Percentiles rank a stretch among this genome's conserved stretches.
phyloP scores from a whole-genome alignment of 2,888 invertebrate genomes.

The Pomacea canaliculata region DNA sequence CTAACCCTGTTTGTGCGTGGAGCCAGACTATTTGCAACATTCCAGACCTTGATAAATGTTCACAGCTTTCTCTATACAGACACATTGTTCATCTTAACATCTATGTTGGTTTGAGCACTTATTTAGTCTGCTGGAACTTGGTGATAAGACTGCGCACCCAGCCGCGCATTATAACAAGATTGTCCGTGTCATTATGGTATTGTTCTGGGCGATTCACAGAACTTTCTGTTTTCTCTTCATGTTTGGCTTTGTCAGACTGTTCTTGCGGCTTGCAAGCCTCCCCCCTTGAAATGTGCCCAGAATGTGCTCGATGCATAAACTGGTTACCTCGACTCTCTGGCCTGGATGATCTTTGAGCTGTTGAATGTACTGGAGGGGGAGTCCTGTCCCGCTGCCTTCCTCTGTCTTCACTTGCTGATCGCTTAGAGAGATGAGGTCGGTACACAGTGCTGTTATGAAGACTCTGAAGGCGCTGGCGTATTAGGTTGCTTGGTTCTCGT shows the following conservation, averaged over 20 bases:
- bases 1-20: too few relatives aligned
- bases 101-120: neutral
- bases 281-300: neutral
- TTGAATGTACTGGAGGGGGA: neutral
- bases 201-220: slow-evolving; percentile 50
- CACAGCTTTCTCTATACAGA: too few relatives aligned
- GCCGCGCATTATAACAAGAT: slow-evolving; percentile 58
- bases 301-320: slow-evolving; percentile 27
- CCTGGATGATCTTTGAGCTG: neutral
- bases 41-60: too few relatives aligned
- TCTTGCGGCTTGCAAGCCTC: neutral
- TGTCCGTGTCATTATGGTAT: slow-evolving; percentile 49
- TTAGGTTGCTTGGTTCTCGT: slow-evolving; percentile 54
- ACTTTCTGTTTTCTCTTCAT: slow-evolving; percentile 9
- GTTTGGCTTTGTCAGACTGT: neutral
- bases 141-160: slow-evolving; percentile 60
- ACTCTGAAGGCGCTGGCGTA: slow-evolving; percentile 56
- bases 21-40: too few relatives aligned
- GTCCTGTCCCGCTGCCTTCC: slow-evolving; percentile 16
- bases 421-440: slow-evolving; percentile 31
- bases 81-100: too few relatives aligned
- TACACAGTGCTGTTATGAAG: slow-evolving; percentile 44
- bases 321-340: slow-evolving; percentile 25
- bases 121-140: slow-evolving; percentile 51
- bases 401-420: slow-evolving; percentile 49